These are phyloP conservation scores for Himantopus leucocephalus DNA, from an alignment of 2,113 vertebrate species.

Conservation along the genomic window DNA sequence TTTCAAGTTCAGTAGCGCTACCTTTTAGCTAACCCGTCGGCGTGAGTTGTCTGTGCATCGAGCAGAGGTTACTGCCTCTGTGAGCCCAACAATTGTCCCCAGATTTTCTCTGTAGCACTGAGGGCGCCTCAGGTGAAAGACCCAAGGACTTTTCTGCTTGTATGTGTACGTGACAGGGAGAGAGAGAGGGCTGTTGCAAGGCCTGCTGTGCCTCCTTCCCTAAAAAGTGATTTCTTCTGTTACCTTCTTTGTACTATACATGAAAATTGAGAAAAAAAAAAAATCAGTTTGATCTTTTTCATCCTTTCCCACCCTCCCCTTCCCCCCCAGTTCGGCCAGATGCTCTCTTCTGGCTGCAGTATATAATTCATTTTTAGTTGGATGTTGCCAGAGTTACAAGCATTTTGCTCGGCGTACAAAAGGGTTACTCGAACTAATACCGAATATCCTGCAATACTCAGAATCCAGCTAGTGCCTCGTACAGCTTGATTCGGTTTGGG, in stretches of 20 bases:
- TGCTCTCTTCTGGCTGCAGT: background rate
- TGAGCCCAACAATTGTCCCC: background rate
- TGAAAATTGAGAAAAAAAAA: background rate
- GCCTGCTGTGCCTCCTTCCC: background rate
- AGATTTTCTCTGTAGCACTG: background rate
- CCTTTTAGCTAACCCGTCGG: background rate
- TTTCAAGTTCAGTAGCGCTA: background rate
- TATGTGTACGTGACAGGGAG: background rate
- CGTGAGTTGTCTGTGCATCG: background rate
- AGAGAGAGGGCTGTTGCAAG: background rate
- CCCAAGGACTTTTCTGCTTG: background rate
- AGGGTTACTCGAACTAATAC: background rate
- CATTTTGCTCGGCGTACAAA: background rate
- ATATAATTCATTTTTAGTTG: background rate
- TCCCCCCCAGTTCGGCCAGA: background rate
- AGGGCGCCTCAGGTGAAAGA: conserved; percentile 46
- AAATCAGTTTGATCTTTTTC: background rate
- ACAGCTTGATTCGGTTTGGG: background rate
- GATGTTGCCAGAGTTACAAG: background rate
- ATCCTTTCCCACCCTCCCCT: background rate
- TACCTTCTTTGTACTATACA: background rate
- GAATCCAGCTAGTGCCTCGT: background rate
- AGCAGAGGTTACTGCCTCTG: background rate
- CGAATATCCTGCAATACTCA: background rate
- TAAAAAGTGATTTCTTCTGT: background rate